Percentiles rank a stretch among this genome's conserved stretches.
These are phyloP conservation scores for Pterophyllum scalare DNA, from an alignment of 2,113 vertebrate genomes.

Conservation along the genomic window DNA sequence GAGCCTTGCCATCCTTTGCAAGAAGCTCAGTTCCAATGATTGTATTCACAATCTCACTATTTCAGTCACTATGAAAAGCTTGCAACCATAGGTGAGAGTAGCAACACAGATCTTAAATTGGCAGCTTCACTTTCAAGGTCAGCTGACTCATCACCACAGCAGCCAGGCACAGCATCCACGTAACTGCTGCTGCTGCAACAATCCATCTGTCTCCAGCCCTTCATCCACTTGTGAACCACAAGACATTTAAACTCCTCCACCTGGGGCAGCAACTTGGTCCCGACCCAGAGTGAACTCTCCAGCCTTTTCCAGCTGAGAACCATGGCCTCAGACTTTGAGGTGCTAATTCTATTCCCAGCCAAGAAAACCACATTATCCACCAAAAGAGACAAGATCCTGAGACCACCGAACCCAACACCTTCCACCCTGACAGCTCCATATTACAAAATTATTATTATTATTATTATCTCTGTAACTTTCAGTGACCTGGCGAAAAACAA, in stretches of 20 bases:
- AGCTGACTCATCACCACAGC: no score
- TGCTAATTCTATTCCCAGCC: neutral
- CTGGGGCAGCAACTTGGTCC: neutral
- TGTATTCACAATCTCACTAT: neutral
- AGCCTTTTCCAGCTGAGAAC: neutral
- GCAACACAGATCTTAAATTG: neutral
- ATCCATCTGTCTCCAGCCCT: neutral
- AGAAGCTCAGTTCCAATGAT: neutral
- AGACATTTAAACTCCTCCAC: neutral
- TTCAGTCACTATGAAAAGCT: accelerated
- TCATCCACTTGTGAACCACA: neutral
- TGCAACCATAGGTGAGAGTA: neutral
- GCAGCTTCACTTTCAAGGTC: no score
- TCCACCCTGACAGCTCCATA: neutral
- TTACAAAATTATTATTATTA: neutral
- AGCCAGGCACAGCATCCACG: neutral
- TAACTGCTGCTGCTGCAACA: neutral
- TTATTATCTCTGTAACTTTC: neutral
- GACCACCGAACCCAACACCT: no score
- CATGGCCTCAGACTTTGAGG: neutral
- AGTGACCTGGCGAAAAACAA: neutral
- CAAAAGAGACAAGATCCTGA: neutral
- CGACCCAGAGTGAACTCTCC: neutral
- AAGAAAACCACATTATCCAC: neutral
- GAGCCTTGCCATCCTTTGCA: accelerated